These are phyloP conservation scores for Rana temporaria DNA, from an alignment of 2,113 vertebrate species.

Conservation along the genomic window DNA sequence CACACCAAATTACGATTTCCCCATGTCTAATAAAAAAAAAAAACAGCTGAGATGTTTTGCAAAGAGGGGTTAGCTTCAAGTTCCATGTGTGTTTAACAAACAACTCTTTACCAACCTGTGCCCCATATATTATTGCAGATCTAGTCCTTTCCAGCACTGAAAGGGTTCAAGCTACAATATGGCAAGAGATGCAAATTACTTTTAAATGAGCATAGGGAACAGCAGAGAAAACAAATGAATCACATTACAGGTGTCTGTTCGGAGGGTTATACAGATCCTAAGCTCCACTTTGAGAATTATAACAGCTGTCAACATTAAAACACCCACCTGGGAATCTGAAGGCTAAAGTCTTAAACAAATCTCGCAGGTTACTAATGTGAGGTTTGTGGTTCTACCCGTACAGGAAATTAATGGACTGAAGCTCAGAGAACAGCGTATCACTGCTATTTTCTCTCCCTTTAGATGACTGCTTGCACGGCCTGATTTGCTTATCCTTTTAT, in stretches of 20 bases:
- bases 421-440: conserved; percentile 59
- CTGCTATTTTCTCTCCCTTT: conserved; percentile 63
- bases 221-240: conserved; percentile 69
- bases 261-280: conserved; percentile 63
- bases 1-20: too few species aligned
- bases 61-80: too few species aligned
- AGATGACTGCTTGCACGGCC: conserved; percentile 53
- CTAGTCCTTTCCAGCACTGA: conserved; percentile 28
- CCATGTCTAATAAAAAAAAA: too few species aligned
- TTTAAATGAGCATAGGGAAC: conserved; percentile 71
- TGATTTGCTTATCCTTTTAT: conserved; percentile 58
- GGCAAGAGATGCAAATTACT: conserved; percentile 65
- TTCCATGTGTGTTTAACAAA: too few species aligned
- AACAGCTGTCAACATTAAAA: conserved; percentile 74
- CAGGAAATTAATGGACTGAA: conserved; percentile 64
- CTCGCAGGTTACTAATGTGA: conserved; percentile 67
- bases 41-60: too few species aligned
- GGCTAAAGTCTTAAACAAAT: conserved; percentile 68
- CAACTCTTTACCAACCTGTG: too few species aligned
- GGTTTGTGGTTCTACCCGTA: conserved; percentile 62
- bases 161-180: conserved; percentile 61
- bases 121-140: not conserved
- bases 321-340: conserved; percentile 64
- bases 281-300: conserved; percentile 68
- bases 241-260: conserved; percentile 69